Evolutionary conservation across 2,797 vertebrate genomes (phyloP), one percentile per base, ranked within the genome.

Genomic region (Moxostoma hubbsi): DNA sequence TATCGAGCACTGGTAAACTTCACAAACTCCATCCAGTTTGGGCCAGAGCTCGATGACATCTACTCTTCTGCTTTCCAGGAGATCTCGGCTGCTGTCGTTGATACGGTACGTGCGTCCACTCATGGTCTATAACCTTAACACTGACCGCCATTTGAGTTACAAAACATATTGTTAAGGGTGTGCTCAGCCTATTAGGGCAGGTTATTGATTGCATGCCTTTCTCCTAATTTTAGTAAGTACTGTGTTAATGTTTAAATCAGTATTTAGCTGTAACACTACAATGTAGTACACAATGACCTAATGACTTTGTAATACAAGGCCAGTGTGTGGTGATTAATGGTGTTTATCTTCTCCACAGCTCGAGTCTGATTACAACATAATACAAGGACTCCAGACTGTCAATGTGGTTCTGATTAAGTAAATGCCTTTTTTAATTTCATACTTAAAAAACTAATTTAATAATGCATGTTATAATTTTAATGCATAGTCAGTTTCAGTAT

Each of bases 341-440:
- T 69, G 58, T 83, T 75, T 75, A 46, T 89, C 54, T 80, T 62
- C 66, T 77, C 78, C 73, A 64, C 93, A 99, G 97, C 93, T 99
- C 84, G 96, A 99, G 90, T 96, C 96, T 0, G 97, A 97, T 51
- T 99, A 98, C 89, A 91, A 93, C 93, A 95, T 91, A 90, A 96
- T 98, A 84, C 87, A 93, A 0, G 97, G 97, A 84, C 90, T 90
- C 62, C 97, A 99, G 86, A 91, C 94, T 7, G 96, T 98, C 93
- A 98, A 75, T 16, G 96, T 99, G 89, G 96, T 98, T 75, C 94
- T 97, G 85, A 95, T 99, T 91, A 98, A 97, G 97, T 99, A 93
- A 95, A 95, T 85, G 69, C 16, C 49, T 36, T 66, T 66, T 84
- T 54, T 61, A 54, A 12, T 74, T 73, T 58, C 9, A 68, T 46